Evolutionary conservation across 2,888 invertebrate species (phyloP), one percentile per base, ranked within the genome.

Genomic region (Thecophora atra): DNA sequence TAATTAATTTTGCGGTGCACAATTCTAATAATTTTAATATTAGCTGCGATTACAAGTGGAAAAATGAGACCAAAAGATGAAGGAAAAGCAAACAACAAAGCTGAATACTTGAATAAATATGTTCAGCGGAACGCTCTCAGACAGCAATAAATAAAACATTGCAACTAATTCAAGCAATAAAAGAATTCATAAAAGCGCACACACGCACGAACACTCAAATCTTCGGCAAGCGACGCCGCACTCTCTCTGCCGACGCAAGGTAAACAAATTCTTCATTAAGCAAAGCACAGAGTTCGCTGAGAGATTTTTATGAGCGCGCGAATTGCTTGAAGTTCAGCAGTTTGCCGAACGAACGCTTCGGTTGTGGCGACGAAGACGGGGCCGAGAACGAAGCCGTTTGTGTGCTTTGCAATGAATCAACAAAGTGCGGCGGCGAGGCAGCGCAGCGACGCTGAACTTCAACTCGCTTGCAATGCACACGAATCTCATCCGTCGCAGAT

Each of bases 231-330:
- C 6, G 47, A 47, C 13, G 47, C 15, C 13, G 47, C 47, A n/a
- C 47, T 47, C 11, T 2, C 58, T n/a, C 21, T 54, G 19, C 11
- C 58, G 60, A 47, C 58, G 65, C 44, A 58, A 64, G 66, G 66
- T 66, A 66, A 66, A 71, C 71, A 60, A 71, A 66, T n/a, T 60
- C 51, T 66, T 58, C 58, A 51, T 71, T 60, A 60, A 54, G 62
- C n/a, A n/a, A 70, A 42, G 19, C 64, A 44, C 24, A 4, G 54
- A 42, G 44, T n/a, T 42, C 21, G 44, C 37, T n/a, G 17, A 24
- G 51, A 66, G 30, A 56, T 47, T 51, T n/a, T 54, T 52, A 71
- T 56, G 71, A 30, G 51, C 60, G 63, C 71, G 65, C 65, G 65
- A 71, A 66, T 66, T 71, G 60, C 51, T 62, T 69, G 15, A 54